These are phyloP conservation scores for Sphaeramia orbicularis DNA, from an alignment of 2,797 vertebrate species.

Conservation along the genomic window DNA sequence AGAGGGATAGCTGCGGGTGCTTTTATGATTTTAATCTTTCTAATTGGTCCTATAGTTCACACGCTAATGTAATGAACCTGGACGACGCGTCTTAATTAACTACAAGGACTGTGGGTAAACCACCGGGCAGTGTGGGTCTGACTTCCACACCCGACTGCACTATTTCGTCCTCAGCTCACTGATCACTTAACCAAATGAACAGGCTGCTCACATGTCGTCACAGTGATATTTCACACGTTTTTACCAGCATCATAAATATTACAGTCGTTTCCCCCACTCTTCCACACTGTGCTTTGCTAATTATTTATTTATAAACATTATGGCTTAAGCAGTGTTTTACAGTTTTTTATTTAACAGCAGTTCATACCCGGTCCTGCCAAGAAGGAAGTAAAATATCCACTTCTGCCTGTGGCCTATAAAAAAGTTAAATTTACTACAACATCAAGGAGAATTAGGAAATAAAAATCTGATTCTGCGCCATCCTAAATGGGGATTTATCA, in stretches of 20 bases:
- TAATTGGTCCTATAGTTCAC: constrained; percentile 75
- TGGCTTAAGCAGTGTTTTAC: constrained; percentile 57
- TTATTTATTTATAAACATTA: constrained; percentile 77
- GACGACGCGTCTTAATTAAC: constrained; percentile 58
- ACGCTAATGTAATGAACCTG: constrained; percentile 71
- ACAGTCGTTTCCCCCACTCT: constrained; percentile 33
- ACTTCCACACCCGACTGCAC: constrained; percentile 21
- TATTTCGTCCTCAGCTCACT: constrained; percentile 67
- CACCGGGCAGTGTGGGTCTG: constrained; percentile 15
- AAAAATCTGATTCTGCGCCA: constrained; percentile 32
- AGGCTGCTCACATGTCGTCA: constrained; percentile 56
- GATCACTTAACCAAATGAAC: constrained; percentile 83
- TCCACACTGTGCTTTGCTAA: constrained; percentile 51
- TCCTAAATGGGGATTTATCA: constrained; percentile 48
- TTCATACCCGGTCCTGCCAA: constrained; percentile 38
- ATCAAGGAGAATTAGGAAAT: constrained; percentile 47
- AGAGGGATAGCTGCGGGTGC: constrained; percentile 32
- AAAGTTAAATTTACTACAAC: constrained; percentile 47
- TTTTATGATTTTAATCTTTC: constrained; percentile 79
- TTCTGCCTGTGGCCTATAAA: constrained; percentile 37
- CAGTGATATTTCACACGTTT: constrained; percentile 77
- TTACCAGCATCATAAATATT: constrained; percentile 75
- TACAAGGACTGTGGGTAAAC: constrained; percentile 58
- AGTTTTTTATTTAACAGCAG: constrained; percentile 36
- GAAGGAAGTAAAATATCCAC: constrained; percentile 26